Conservation (phyloP, 2,113 vertebrate species). For the Daboia siamensis region DNA sequence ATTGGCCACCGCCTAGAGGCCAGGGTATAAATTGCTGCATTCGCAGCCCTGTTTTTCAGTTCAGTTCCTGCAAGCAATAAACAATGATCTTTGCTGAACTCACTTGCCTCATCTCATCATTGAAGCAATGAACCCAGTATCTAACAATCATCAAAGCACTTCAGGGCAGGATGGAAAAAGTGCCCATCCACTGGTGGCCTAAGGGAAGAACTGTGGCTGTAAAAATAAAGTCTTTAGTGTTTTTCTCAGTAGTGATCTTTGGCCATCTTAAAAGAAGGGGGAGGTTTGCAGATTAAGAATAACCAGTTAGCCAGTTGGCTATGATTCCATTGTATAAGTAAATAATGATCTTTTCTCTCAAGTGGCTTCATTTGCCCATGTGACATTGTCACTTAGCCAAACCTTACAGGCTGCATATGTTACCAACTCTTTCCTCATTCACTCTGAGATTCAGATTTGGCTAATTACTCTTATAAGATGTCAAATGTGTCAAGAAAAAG, state of each 20-base stretch:
- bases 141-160: not conserved
- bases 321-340: not conserved
- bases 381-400: not conserved
- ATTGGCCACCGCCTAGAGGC: too few species aligned
- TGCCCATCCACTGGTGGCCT: not conserved
- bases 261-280: not conserved
- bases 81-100: too few species aligned
- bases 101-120: too few species aligned
- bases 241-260: not conserved
- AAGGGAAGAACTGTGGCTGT: not conserved
- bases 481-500: not conserved
- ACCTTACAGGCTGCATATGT: not conserved
- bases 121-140: too few species aligned
- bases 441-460: not conserved
- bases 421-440: not conserved
- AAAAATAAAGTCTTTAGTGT: not conserved
- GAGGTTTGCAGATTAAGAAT: not conserved
- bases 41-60: too few species aligned
- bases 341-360: not conserved
- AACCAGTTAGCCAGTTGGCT: not conserved
- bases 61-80: too few species aligned
- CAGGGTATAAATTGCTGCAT: too few species aligned
- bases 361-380: not conserved
- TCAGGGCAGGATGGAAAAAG: not conserved
- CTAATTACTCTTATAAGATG: not conserved